Conservation (phyloP, 2,888 invertebrate species). For the Colostygia pectinataria region DNA sequence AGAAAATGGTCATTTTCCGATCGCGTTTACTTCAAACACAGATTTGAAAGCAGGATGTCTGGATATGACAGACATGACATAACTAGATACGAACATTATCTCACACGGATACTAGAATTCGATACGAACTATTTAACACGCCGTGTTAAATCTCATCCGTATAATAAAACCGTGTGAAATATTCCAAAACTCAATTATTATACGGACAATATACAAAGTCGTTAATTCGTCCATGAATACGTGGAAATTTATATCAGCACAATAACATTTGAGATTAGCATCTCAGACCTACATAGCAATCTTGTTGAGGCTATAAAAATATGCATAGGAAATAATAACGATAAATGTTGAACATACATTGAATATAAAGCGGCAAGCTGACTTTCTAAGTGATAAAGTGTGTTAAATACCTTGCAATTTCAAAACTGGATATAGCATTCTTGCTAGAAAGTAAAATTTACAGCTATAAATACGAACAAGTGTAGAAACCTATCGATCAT, state of each 20-base stretch:
- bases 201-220: slow-evolving; percentile 19
- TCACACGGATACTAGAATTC: slow-evolving; percentile 25
- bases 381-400: slow-evolving; percentile 41
- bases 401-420: slow-evolving; percentile 34
- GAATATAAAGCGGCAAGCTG: slow-evolving; percentile 12
- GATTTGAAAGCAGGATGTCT: slow-evolving; percentile 45
- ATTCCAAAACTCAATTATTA: slow-evolving; percentile 27
- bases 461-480: slow-evolving; percentile 12
- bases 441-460: slow-evolving; percentile 28
- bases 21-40: slow-evolving; percentile 40
- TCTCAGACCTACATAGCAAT: slow-evolving; percentile 24
- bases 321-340: slow-evolving; percentile 23
- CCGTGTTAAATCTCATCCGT: slow-evolving; percentile 27
- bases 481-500: not conserved
- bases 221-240: slow-evolving; percentile 41
- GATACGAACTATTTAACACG: slow-evolving; percentile 27
- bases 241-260: slow-evolving; percentile 39
- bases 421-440: slow-evolving; percentile 33
- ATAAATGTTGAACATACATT: slow-evolving; percentile 3
- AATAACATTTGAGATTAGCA: slow-evolving; percentile 34
- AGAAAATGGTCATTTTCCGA: slow-evolving; percentile 48
- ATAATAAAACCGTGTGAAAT: slow-evolving; percentile 31
- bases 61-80: slow-evolving; percentile 41
- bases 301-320: slow-evolving; percentile 21
- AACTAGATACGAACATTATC: slow-evolving; percentile 39